Base-by-base conservation (phyloP, 2,113 vertebrate species). In the Alligator mississippiensis region DNA sequence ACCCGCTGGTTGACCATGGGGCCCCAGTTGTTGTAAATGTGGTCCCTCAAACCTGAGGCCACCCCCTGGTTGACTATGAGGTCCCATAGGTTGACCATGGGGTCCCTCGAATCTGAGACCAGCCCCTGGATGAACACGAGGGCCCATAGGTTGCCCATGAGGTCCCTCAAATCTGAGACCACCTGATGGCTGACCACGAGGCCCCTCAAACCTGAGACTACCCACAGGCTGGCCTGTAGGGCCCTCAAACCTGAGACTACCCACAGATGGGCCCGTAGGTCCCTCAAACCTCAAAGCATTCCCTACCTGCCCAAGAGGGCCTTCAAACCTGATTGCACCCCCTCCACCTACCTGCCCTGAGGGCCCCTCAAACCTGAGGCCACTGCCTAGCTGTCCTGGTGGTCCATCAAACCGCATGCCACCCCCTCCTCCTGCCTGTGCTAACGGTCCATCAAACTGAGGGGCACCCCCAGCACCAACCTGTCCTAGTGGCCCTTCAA, bases 101-200 rank as follows among this genome's bases (percentile, higher is more conserved):
- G 98, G 98, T 70, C 98, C 98, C 87, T 99, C 98, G 98, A 99
- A 99, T 77, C 98, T 98, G 89, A 98, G 97, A 54, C 97, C 97
- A 77, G 98, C 97, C 13, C 97, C 98, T 87, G 98, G 97, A 61
- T 98, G 97, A 91, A 97, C 98, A 89, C 96, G 98, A 59, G 98
- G 98, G 6, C 98, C 98, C 22, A 98, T 94, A 86, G 98, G 97
- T 85, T 98, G 99, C 62, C 97, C 97, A 64, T 97, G 97, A 15
- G 98, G 97, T 70, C 98, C 96, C 84, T 99, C 99, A 92, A 98
- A 99, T 90, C 98, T 98, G 80, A 98, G 96, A 60, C 98, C 97
- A 66, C 98, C 98, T 9, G 98, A 97, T 54, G 98, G 97, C 64
- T 98, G 98, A 97, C 98, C 98, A 92, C 98, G 97, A 3, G 97